These are phyloP conservation scores for Corticium candelabrum DNA, from an alignment of 37 sponge, comb jelly and placozoan species.

Conservation along the genomic window DNA sequence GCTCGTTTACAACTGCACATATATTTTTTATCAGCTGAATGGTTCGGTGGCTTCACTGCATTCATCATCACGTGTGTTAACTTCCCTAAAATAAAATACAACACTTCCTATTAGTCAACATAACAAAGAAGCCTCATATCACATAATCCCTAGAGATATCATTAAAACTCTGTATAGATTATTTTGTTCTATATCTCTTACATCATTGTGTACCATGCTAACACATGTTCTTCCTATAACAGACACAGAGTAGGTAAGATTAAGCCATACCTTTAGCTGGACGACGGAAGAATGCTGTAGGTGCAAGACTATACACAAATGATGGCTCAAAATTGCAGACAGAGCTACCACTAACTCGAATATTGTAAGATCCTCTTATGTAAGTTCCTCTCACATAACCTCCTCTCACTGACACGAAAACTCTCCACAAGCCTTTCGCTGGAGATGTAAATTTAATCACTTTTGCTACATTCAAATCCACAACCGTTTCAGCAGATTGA, in stretches of 20 bases:
- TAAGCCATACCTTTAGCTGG: too few relatives aligned
- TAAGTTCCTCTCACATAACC: too few relatives aligned
- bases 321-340: background rate
- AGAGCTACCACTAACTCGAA: background rate
- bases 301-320: background rate
- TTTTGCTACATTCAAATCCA: background rate
- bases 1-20: background rate
- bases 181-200: too few relatives aligned
- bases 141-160: too few relatives aligned
- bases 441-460: background rate
- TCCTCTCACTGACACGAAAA: background rate
- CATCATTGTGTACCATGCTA: too few relatives aligned
- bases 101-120: too few relatives aligned
- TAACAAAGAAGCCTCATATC: too few relatives aligned
- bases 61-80: background rate
- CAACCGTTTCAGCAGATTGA: background rate
- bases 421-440: background rate
- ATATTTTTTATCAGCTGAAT: background rate
- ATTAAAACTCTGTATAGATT: too few relatives aligned
- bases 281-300: background rate
- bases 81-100: background rate
- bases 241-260: too few relatives aligned
- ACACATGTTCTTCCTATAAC: too few relatives aligned
- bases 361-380: background rate
- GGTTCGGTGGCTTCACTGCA: background rate